Evolutionary conservation across 2,888 invertebrate species (phyloP), one percentile per base, ranked within the genome.

Genomic region (Protodeltote pygarga): DNA sequence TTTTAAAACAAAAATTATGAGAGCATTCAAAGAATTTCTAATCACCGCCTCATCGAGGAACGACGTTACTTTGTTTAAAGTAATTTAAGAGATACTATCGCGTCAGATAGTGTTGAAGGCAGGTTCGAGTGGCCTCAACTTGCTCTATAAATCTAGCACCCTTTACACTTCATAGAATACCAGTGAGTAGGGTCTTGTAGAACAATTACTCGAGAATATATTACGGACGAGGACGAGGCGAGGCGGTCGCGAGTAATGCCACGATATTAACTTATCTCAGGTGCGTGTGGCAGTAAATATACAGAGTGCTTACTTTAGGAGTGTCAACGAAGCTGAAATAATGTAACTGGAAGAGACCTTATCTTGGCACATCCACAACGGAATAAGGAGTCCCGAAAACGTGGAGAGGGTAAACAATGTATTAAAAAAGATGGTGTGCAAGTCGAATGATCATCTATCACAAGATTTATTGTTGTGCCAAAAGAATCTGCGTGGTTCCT

Each of bases 81-180:
- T 78, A 83, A 85, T 85, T 81, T 83, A 80, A 77, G 59, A 72
- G 77, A 83, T 82, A 77, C 77, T 81, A 83, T 82, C 77, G 65
- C 71, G 49, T 65, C 69, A 74, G 75, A 76, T 78, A 77, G 77
- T 77, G 75, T 65, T 73, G 73, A 75, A 65, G 65, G 73, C 74
- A 65, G 70, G 71, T 73, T 71, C 67, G 58, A 73, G 79, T 71
- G 76, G 78, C 73, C 73, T 65, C 58, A 86, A 87, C 82, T 88
- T 85, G 61, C 64, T 64, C 78, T 79, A 89, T 90, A 89, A 90
- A 90, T 90, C 75, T 79, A 73, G 74, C 53, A 71, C 79, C 83
- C 85, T 86, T 85, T 79, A 83, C 87, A 87, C 85, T 85, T 88
- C 85, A 87, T 87, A 81, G 81, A 83, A 85, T 86, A 83, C 81